These are phyloP conservation scores for Ostrea edulis DNA, from an alignment of 1,140 invertebrate species.

Conservation along the genomic window DNA sequence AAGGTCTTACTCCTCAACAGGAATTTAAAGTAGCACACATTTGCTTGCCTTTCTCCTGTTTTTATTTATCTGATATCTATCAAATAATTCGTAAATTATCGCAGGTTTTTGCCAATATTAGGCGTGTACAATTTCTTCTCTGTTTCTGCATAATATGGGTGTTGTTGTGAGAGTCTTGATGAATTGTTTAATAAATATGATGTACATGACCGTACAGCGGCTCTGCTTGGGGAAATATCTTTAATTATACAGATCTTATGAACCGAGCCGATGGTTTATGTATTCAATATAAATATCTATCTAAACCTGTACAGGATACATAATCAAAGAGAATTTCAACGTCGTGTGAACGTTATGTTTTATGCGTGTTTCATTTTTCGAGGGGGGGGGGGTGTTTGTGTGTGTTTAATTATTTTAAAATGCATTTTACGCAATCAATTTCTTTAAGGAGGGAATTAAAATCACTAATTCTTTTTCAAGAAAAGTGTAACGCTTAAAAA, in stretches of 20 bases:
- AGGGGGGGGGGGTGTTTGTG: too few relatives aligned
- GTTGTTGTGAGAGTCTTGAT: not conserved
- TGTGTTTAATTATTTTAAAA: not conserved
- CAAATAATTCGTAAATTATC: conserved; percentile 5
- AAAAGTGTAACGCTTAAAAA: too few relatives aligned
- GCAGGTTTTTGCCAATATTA: not conserved
- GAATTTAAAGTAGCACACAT: conserved; percentile 25
- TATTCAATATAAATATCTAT: not conserved
- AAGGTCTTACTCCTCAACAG: not conserved
- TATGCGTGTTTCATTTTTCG: not conserved
- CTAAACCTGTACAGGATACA: not conserved
- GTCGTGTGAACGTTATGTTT: not conserved
- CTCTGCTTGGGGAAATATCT: not conserved
- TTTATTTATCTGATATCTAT: conserved; percentile 20
- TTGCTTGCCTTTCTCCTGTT: not conserved
- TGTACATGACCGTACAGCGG: not conserved
- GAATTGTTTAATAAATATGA: conserved; percentile 31
- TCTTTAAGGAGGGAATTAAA: not conserved
- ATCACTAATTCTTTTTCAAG: too few relatives aligned
- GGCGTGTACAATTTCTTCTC: conserved; percentile 16
- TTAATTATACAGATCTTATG: not conserved
- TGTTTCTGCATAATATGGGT: not conserved
- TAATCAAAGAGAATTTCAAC: not conserved
- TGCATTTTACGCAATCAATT: not conserved
- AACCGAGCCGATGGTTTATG: not conserved